phyloP scores from a whole-genome alignment of 92 coral and sea anemone species.

The Blastomussa wellsi region DNA sequence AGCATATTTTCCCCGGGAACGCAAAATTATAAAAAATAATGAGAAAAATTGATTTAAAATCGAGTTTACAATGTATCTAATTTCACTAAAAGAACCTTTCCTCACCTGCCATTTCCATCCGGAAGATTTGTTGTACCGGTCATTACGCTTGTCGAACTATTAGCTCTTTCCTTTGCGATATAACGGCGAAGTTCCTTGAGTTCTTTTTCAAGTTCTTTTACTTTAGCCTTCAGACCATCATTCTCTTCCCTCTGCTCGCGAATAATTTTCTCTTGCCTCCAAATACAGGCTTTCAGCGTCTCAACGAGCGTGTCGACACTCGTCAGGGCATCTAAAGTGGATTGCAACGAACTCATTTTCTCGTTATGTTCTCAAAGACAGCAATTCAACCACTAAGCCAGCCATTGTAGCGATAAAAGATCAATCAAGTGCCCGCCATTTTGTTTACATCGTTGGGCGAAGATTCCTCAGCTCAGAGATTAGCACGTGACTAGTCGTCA shows the following conservation, averaged over 20 bases:
- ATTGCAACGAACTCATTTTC: constrained; percentile 65
- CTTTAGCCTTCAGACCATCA: constrained; percentile 36
- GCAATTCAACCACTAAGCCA: constrained; percentile 6
- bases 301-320: constrained; percentile 65
- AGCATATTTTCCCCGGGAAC: background rate
- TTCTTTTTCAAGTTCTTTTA: constrained; percentile 70
- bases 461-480: background rate
- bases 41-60: background rate
- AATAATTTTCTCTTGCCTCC: constrained; percentile 82
- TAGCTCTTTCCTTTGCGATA: constrained; percentile 9
- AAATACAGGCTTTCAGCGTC: constrained; percentile 66
- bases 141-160: background rate
- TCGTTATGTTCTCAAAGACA: background rate
- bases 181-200: constrained; percentile 63
- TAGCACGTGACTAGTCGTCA: constrained; percentile 3
- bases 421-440: constrained; percentile 51
- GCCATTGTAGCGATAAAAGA: constrained; percentile 8
- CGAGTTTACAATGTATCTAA: constrained; percentile 12
- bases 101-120: constrained; percentile 21
- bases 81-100: constrained; percentile 42
- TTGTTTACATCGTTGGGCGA: constrained; percentile 58
- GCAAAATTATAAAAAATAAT: constrained; percentile 12
- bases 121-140: background rate
- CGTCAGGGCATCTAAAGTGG: constrained; percentile 78
- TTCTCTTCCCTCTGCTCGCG: constrained; percentile 69